Evolutionary conservation across 2,888 invertebrate species (phyloP), one percentile per base, ranked within the genome.

Genomic region (Meghimatium bilineatum): DNA sequence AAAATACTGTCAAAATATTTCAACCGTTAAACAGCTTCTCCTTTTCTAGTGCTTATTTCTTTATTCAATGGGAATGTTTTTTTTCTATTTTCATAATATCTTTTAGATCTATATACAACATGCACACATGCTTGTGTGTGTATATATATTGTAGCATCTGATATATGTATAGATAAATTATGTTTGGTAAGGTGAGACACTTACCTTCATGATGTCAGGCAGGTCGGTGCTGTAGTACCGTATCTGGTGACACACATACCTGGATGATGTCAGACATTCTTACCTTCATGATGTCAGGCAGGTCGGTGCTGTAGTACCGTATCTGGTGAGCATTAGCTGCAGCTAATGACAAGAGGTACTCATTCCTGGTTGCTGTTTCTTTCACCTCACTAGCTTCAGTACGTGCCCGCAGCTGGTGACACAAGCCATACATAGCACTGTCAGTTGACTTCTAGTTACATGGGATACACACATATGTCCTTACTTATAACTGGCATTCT

Each of bases 291-390:
- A 97, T 96, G 79, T 96, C 95, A 93, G 98, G 97, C 87, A 99
- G 95, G 94, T 99, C 98, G 87, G 97, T 96, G 83, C 97, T 96
- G 94, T 97, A 98, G 94, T 98, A 99, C 87, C 97, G 96, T 88
- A 96, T 95, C 94, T 96, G 97, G 94, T 99, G 98, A 79, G 98
- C 98, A 93, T 98, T 99, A 69, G 97, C 97, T 36, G 98, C 97
- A 0, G 98, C 96, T 88, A 98, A 95, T 92, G 97, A 96, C 87
- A 99, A 95, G 80, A 99, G 95, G 93, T 98, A 99, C 93, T 98
- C 98, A 93, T 99, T 99, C 88, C 99, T 95, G 49, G 98, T 97
- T 29, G 97, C 97, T 0, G 97, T 97, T 2, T 98, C 97, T 94
- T 98, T 98, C 93, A 97, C 97, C 93, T 99, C 98, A 80, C 97